Evolutionary conservation across 2,888 invertebrate genomes (phyloP), one percentile per base, ranked within the genome.

Genomic region (Drosophila histrio): DNA sequence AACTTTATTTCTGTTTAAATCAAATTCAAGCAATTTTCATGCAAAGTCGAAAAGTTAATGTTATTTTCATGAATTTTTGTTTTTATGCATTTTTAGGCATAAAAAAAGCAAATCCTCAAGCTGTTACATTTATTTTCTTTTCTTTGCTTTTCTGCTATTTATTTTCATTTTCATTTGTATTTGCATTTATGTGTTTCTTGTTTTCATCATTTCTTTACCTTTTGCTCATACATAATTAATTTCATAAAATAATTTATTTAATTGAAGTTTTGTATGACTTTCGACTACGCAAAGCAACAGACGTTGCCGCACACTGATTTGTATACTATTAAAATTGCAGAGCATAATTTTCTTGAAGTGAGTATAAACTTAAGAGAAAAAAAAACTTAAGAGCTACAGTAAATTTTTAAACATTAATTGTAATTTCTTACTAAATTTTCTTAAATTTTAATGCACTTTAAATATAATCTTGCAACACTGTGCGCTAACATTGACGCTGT

Each of bases 201-300:
- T 32, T 30, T 36, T 26, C 17, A 15, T 24, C 17, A 34, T 62
- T 44, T 62, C 71, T 62, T 53, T 71, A 59, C 66, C 53, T 67
- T 72, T 50, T 30, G 58, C 61, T 59, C 72, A 74, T 87, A 58
- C 78, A 82, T 80, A 84, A 84, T 82, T 80, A 75, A 84, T 75
- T 81, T 68, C 63, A 77, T 75, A 72, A 80, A 75, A 77, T 77
- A 77, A 84, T 78, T 72, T 61, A 75, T 87, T 87, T 82, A 72
- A 84, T 87, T 82, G 68, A 87, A 87, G 78, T 84, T 75, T 56
- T 71, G 75, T 77, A 44, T 66, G 75, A 71, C 67, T 82, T 82
- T 70, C 13, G 46, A 56, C 57, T 41, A 19, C 36, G 32, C 36
- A 50, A 39, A 49, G 36, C 39, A 38, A 49, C 8, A 28, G 36